These are phyloP conservation scores for Saccostrea echinata DNA, from an alignment of 1,140 invertebrate genomes.

Conservation along the genomic window DNA sequence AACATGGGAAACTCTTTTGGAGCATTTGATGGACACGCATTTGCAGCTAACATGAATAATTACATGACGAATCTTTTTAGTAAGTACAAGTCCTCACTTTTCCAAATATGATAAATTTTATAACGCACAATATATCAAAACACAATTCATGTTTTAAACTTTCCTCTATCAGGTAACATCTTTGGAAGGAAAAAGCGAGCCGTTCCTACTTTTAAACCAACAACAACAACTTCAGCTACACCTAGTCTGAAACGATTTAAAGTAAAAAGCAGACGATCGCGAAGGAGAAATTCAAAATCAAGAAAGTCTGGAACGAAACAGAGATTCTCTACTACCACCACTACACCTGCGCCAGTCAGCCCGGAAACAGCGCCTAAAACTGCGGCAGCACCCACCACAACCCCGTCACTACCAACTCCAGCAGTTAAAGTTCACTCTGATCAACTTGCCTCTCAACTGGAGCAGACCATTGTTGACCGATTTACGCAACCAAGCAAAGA, in stretches of 20 bases:
- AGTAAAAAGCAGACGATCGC: neutral
- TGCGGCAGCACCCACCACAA: neutral
- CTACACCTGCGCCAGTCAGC: neutral
- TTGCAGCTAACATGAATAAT: neutral
- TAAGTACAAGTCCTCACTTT: neutral
- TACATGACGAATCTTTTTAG: neutral
- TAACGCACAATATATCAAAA: neutral
- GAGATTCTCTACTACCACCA: neutral
- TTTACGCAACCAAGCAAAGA: conserved; percentile 10
- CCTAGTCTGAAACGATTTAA: neutral
- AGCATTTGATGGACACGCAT: neutral
- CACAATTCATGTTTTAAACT: neutral
- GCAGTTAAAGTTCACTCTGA: neutral
- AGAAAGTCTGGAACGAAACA: neutral
- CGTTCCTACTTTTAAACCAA: neutral
- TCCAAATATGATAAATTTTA: neutral
- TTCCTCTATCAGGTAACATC: neutral
- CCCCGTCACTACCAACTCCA: neutral
- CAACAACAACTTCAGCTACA: neutral
- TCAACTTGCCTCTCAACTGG: conserved; percentile 1
- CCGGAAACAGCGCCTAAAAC: neutral
- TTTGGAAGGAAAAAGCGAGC: conserved; percentile 16
- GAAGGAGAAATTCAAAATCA: conserved; percentile 7
- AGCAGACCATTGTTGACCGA: neutral
- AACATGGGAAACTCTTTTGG: conserved; percentile 17